Conservation (phyloP, 1,140 invertebrate genomes). For the Laodelphax striatellus region DNA sequence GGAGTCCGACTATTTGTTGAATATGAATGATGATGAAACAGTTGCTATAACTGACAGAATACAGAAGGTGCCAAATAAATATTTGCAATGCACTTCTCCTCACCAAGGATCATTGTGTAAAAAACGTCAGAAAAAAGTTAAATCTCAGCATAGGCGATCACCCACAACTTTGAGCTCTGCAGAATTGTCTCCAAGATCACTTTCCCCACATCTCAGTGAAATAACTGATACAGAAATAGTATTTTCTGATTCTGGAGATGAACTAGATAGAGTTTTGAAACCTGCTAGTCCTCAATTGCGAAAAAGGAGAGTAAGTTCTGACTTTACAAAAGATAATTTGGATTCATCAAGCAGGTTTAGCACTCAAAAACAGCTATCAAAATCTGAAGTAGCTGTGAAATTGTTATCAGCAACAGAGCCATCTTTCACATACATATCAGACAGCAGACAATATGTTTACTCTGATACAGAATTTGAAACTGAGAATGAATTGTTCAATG, state of each 20-base stretch:
- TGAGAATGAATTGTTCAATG: neutral
- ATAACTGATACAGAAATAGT: conserved; percentile 28
- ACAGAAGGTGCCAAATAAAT: conserved; percentile 3
- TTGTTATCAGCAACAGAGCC: neutral
- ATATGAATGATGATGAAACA: conserved; percentile 10
- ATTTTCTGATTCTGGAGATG: conserved; percentile 26
- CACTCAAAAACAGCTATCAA: neutral
- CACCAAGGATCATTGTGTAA: no score
- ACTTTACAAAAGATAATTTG: neutral
- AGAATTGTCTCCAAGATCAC: conserved; percentile 11
- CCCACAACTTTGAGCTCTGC: no score
- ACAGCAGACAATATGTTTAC: neutral
- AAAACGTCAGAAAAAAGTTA: conserved; percentile 5
- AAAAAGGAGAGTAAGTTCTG: neutral
- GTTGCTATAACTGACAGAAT: conserved; percentile 15
- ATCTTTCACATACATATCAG: neutral
- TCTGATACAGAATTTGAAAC: neutral
- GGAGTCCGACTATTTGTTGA: conserved; percentile 7
- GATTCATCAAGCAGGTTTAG: neutral
- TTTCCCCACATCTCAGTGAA: conserved; percentile 18
- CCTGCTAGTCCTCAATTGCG: conserved; percentile 11
- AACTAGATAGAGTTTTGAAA: conserved; percentile 10
- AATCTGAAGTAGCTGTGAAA: neutral
- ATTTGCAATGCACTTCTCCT: neutral
- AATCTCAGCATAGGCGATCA: neutral